Conservation (phyloP, 2,797 vertebrate genomes). For the Phrynocephalus guinanensis region DNA sequence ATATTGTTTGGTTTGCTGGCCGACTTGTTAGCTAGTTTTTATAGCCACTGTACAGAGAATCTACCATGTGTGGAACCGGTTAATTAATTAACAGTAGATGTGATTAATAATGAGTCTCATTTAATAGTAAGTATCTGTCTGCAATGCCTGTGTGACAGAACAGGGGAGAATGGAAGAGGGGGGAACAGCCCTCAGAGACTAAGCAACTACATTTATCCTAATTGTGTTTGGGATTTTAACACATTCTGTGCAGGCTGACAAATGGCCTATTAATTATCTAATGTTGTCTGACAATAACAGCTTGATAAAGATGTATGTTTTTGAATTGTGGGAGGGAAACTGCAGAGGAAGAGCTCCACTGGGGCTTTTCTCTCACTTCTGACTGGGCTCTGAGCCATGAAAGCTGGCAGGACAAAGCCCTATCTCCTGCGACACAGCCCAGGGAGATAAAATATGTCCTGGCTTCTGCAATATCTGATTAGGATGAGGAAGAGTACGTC, state of each 20-base stretch:
- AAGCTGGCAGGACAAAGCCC: conserved; percentile 84
- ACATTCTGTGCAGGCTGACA: conserved; percentile 98
- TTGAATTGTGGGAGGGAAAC: conserved; percentile 84
- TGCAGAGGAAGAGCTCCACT: conserved; percentile 82
- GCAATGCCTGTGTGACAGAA: conserved; percentile 87
- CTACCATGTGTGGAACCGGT: conserved; percentile 82
- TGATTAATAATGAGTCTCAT: conserved; percentile 96
- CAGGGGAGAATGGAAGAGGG: conserved; percentile 73
- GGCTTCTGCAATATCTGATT: conserved; percentile 87
- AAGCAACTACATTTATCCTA: conserved; percentile 92
- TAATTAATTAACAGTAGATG: conserved; percentile 99
- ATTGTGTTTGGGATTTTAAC: conserved; percentile 95
- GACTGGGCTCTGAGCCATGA: conserved; percentile 87
- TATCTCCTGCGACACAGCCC: conserved; percentile 82
- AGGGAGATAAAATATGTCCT: conserved; percentile 85
- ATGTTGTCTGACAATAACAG: conserved; percentile 99
- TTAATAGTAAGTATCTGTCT: conserved; percentile 93
- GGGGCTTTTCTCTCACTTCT: conserved; percentile 83
- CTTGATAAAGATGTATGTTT: conserved; percentile 99
- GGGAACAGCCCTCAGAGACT: conserved; percentile 86
- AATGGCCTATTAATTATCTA: conserved; percentile 99
- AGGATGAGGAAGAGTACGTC: conserved; percentile 83
- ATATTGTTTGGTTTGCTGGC: conserved; percentile 58
- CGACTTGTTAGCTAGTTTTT: conserved; percentile 91
- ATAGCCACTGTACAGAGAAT: conserved; percentile 85